A percentile compares a stretch with the other conserved stretches of the same genome.
Evolutionary conservation across 2,797 vertebrate species (phyloP).

Genomic region (Gymnoscopelus braueri): DNA sequence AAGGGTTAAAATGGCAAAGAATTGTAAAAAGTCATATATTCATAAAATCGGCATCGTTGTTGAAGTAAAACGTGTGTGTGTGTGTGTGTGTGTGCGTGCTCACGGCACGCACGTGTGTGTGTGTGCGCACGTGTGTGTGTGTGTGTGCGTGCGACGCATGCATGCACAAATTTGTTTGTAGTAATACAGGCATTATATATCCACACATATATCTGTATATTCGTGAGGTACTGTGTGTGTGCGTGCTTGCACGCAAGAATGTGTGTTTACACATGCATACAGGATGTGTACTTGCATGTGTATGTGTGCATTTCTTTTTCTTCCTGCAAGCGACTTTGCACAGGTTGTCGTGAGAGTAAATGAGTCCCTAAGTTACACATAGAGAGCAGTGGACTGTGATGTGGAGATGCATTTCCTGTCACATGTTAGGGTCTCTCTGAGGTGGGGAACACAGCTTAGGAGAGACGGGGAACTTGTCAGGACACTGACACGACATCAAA

Average conservation of each 20-base stretch:
- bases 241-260: conserved; percentile 2
- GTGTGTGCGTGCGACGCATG: neutral
- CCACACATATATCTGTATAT: too few relatives aligned
- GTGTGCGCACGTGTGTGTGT: neutral
- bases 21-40: too few relatives aligned
- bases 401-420: conserved; percentile 1
- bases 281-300: neutral
- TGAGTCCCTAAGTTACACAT: too few relatives aligned
- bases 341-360: conserved; percentile 3
- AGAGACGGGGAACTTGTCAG: conserved; percentile 20
- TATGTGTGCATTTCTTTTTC: neutral
- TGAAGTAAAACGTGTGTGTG: neutral
- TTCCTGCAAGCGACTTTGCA: neutral
- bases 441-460: conserved; percentile 12
- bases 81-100: neutral
- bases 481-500: conserved; percentile 8
- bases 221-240: neutral
- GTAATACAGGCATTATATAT: too few relatives aligned
- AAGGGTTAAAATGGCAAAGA: too few relatives aligned
- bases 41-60: neutral
- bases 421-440: conserved; percentile 9
- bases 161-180: too few relatives aligned
- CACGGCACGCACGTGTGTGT: neutral
- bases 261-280: too few relatives aligned
- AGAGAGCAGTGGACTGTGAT: neutral